Percentiles rank a stretch among this genome's conserved stretches.
Conservation (phyloP, 2,888 invertebrate genomes). For the Thyatira batis region DNA sequence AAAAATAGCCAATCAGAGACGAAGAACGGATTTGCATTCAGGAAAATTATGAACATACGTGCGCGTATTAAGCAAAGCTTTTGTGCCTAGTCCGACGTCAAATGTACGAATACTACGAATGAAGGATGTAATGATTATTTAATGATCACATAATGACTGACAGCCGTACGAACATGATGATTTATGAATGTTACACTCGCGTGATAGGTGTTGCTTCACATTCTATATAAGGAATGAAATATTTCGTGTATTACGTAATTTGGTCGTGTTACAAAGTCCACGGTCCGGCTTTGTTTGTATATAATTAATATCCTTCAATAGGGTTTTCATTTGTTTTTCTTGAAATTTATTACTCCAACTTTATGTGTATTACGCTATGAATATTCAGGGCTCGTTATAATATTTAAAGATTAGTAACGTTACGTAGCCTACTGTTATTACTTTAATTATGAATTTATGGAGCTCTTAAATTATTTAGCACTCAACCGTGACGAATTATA, state of each 20-base stretch:
- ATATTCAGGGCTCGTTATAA: not conserved
- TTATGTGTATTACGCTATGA: not conserved
- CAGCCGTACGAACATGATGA: slow-evolving; percentile 60
- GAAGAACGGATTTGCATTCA: not conserved
- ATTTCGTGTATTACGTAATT: slow-evolving; percentile 1
- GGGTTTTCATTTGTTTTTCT: slow-evolving; percentile 7
- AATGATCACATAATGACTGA: slow-evolving; percentile 75
- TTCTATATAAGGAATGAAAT: not conserved
- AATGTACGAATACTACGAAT: slow-evolving; percentile 23
- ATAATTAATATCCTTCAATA: slow-evolving; percentile 36
- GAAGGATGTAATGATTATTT: slow-evolving; percentile 72
- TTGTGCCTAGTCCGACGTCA: not conserved
- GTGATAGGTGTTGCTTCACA: slow-evolving; percentile 51
- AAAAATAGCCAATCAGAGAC: not conserved
- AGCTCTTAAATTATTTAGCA: not conserved
- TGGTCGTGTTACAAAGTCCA: slow-evolving; percentile 2
- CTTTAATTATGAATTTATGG: not conserved
- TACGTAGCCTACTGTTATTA: not conserved
- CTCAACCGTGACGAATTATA: not conserved
- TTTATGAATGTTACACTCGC: slow-evolving; percentile 65
- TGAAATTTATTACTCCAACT: not conserved
- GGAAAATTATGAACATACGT: slow-evolving; percentile 1
- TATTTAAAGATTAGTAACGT: not conserved
- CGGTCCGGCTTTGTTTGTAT: slow-evolving; percentile 30
- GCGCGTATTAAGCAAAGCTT: not conserved